A percentile compares a stretch with the other conserved stretches of the same genome.
These are phyloP conservation scores for Encarsia formosa DNA, from an alignment of 2,888 invertebrate species.

Conservation along the genomic window DNA sequence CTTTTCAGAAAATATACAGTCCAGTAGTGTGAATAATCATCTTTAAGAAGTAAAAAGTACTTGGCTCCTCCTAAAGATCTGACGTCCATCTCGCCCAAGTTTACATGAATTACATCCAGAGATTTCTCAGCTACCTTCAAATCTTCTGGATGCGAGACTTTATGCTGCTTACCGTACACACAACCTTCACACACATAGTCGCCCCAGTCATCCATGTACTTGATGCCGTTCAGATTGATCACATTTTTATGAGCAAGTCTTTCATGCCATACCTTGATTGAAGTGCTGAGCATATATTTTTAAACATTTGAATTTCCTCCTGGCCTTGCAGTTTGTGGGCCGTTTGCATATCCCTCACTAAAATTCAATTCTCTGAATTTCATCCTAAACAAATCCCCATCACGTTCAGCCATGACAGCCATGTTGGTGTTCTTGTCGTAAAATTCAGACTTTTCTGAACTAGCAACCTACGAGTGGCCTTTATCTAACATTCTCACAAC, in stretches of 20 bases:
- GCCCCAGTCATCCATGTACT: constrained; percentile 28
- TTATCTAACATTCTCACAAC: constrained; percentile 32
- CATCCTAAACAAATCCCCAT: neutral
- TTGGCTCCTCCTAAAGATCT: constrained; percentile 35
- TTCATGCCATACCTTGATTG: constrained; percentile 36
- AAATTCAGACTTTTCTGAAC: neutral
- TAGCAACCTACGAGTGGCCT: neutral
- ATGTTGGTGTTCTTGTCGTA: neutral
- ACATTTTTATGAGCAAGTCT: constrained; percentile 34
- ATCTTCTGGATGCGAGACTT: constrained; percentile 19
- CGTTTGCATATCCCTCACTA: neutral
- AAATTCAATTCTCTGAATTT: neutral
- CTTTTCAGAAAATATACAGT: constrained; percentile 33
- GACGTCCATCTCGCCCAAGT: constrained; percentile 35
- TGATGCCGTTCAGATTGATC: constrained; percentile 26
- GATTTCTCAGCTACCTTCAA: constrained; percentile 25
- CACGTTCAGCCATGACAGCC: neutral
- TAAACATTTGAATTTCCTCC: neutral
- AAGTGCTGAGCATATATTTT: constrained; percentile 1
- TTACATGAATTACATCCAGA: constrained; percentile 35
- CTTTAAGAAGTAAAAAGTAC: constrained; percentile 34
- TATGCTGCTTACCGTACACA: constrained; percentile 34
- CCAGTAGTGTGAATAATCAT: constrained; percentile 5
- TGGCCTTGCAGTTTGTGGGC: neutral
- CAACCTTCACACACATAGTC: constrained; percentile 35